These are phyloP conservation scores for Nematostella vectensis DNA, from an alignment of 92 coral and sea anemone species.

Conservation along the genomic window DNA sequence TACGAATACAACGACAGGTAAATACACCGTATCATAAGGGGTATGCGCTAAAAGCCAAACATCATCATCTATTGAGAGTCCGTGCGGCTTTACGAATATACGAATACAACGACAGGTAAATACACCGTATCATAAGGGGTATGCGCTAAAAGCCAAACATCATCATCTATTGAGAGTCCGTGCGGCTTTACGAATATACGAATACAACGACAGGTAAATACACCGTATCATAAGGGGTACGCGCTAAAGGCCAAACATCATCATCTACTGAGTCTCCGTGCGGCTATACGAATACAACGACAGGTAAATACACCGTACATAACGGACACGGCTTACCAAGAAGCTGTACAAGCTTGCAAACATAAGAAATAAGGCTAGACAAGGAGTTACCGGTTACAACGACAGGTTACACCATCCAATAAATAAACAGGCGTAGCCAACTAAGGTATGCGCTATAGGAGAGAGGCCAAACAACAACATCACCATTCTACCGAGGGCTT, in stretches of 20 bases:
- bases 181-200: conserved; percentile 51
- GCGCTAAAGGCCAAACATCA: neutral
- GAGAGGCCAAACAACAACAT: neutral
- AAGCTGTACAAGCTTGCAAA: conserved; percentile 43
- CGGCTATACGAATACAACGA: conserved; percentile 77
- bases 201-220: conserved; percentile 76
- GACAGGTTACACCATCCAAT: conserved; percentile 43
- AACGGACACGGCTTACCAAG: conserved; percentile 13
- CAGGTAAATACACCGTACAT: conserved; percentile 35
- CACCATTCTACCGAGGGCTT: conserved; percentile 17
- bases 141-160: neutral
- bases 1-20: conserved; percentile 80
- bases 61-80: conserved; percentile 17
- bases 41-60: neutral
- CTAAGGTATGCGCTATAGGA: neutral
- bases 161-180: conserved; percentile 27
- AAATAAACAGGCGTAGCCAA: too few relatives aligned
- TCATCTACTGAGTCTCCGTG: conserved; percentile 36
- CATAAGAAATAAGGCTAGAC: too few relatives aligned
- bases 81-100: conserved; percentile 52
- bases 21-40: neutral
- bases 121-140: neutral
- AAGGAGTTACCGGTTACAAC: too few relatives aligned
- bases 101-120: conserved; percentile 78
- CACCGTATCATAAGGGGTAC: neutral